A percentile compares a stretch with the other conserved stretches of the same genome.
Evolutionary conservation across 2,113 vertebrate species (phyloP).

Genomic region (Chunga burmeisteri): DNA sequence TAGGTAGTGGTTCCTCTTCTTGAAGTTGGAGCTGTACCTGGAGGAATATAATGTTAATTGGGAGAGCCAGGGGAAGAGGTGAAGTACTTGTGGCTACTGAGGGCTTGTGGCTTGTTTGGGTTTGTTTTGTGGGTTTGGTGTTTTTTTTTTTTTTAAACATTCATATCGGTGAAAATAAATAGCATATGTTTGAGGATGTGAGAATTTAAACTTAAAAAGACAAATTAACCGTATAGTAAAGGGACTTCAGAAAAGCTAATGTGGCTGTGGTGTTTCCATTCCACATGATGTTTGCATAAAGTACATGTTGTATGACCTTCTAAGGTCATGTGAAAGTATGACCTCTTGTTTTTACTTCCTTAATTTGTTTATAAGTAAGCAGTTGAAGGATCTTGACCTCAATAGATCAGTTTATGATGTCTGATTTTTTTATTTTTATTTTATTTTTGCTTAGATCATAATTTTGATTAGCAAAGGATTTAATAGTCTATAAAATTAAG

Average conservation of each 20-base stretch:
- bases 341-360: slow-evolving; percentile 19
- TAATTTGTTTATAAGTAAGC: slow-evolving; percentile 18
- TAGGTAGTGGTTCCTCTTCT: background rate
- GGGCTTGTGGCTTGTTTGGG: background rate
- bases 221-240: accelerated
- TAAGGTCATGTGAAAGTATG: slow-evolving; percentile 27
- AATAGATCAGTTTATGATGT: background rate
- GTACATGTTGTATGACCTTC: background rate
- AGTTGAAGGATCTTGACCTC: background rate
- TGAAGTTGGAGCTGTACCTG: background rate
- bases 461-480: background rate
- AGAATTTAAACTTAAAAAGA: background rate
- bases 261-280: background rate
- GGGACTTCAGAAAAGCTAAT: background rate
- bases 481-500: background rate
- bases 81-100: background rate
- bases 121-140: background rate
- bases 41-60: background rate
- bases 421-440: background rate
- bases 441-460: background rate
- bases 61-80: background rate
- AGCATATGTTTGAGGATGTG: background rate
- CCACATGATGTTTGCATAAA: background rate
- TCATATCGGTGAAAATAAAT: background rate
- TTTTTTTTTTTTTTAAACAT: background rate